phyloP scores from a whole-genome alignment of 2,113 vertebrate genomes.

The Eclectus roratus region DNA sequence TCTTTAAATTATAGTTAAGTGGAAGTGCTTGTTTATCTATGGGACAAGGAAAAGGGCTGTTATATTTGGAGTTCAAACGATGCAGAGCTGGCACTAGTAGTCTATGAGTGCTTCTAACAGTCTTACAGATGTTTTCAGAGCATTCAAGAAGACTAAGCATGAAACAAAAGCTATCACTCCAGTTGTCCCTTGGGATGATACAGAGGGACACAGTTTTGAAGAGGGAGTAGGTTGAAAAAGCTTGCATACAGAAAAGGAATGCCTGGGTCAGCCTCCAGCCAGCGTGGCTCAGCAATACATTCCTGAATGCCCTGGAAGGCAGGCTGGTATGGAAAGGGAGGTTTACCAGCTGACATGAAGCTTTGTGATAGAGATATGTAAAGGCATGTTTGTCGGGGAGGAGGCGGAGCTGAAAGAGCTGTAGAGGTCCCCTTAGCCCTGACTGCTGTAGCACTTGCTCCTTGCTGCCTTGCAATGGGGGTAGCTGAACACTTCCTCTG shows the following conservation, averaged over 20 bases:
- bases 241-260: neutral
- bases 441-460: neutral
- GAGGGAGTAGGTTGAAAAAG: neutral
- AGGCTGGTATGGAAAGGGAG: neutral
- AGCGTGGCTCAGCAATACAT: neutral
- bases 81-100: neutral
- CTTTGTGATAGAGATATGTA: neutral
- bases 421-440: neutral
- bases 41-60: neutral
- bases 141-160: neutral
- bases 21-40: neutral
- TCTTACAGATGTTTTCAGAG: neutral
- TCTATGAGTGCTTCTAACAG: neutral
- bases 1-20: neutral
- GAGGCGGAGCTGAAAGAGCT: neutral
- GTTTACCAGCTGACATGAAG: neutral
- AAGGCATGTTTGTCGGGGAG: neutral
- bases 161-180: neutral
- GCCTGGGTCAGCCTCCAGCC: neutral
- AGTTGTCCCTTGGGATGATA: neutral
- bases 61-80: neutral
- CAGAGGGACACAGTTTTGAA: neutral
- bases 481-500: accelerated
- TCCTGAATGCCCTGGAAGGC: neutral
- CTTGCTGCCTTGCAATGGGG: neutral